phyloP scores from a whole-genome alignment of 2,113 vertebrate species.

The Salvelinus alpinus region DNA sequence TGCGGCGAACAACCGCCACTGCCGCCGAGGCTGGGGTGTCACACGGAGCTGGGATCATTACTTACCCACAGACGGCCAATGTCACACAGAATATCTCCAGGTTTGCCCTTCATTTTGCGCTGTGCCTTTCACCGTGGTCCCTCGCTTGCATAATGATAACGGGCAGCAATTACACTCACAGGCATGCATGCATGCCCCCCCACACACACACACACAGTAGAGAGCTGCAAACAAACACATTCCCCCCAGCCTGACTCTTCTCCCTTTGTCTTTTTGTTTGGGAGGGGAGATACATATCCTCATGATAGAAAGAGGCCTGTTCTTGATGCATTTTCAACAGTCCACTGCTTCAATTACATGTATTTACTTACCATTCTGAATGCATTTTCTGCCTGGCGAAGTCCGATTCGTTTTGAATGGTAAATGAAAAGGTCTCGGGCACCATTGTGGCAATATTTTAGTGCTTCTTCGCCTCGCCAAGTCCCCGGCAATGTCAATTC shows the following conservation, averaged over 20 bases:
- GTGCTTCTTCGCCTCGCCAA: constrained; percentile 33
- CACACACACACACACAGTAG: constrained; percentile 19
- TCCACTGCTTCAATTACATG: constrained; percentile 72
- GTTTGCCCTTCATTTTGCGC: constrained; percentile 70
- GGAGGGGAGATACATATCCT: constrained; percentile 73
- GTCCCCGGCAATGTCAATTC: constrained; percentile 44
- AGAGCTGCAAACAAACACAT: constrained; percentile 41
- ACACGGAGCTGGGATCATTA: constrained; percentile 56
- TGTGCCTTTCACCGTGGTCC: constrained; percentile 58
- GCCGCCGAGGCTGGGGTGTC: constrained; percentile 52
- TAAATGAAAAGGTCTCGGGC: constrained; percentile 62
- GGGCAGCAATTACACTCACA: constrained; percentile 47
- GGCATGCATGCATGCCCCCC: constrained; percentile 12
- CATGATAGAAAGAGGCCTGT: constrained; percentile 63
- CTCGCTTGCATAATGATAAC: constrained; percentile 61
- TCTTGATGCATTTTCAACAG: constrained; percentile 75
- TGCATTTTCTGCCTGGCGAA: constrained; percentile 66
- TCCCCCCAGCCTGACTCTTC: constrained; percentile 36
- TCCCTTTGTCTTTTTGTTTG: constrained; percentile 65
- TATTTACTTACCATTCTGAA: constrained; percentile 75
- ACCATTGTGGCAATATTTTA: constrained; percentile 60
- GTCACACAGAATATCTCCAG: constrained; percentile 61
- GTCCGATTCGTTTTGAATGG: constrained; percentile 67
- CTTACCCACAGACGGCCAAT: constrained; percentile 60
- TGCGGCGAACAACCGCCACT: constrained; percentile 37